A percentile compares a stretch with the other conserved stretches of the same genome.
Evolutionary conservation across 2,797 vertebrate species (phyloP).

Genomic region (Pseudomugil tenellus): DNA sequence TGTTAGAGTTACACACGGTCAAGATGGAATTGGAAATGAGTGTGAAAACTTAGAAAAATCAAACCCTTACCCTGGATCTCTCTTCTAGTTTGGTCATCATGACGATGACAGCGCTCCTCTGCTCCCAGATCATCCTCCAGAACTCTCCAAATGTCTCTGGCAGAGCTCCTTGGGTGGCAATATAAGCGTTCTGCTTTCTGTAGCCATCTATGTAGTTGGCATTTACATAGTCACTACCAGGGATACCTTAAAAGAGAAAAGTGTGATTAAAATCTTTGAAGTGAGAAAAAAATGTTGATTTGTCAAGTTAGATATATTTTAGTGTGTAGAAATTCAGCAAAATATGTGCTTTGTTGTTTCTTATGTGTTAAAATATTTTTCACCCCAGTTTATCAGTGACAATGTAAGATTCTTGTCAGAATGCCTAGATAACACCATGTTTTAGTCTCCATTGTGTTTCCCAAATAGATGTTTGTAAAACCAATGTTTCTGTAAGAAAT

Average conservation of each 20-base stretch:
- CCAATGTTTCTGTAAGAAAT: conserved; percentile 25
- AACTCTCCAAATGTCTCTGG: conserved; percentile 98
- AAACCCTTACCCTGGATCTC: conserved; percentile 90
- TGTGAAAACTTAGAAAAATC: not conserved
- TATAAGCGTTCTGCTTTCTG: conserved; percentile 98
- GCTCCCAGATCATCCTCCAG: conserved; percentile 99
- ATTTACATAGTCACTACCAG: conserved; percentile 97
- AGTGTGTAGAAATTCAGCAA: not conserved
- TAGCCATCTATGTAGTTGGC: conserved; percentile 98
- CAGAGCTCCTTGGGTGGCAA: conserved; percentile 94
- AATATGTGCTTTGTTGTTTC: not conserved
- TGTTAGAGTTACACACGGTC: not conserved
- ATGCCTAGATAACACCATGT: conserved; percentile 5
- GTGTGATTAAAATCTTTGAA: not conserved
- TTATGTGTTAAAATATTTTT: not conserved
- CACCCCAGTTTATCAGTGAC: conserved; percentile 2
- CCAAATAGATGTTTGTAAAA: conserved; percentile 14
- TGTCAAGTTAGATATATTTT: not conserved
- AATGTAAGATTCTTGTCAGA: conserved; percentile 10
- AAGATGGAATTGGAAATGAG: not conserved
- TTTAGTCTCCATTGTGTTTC: conserved; percentile 2
- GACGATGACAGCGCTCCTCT: conserved; percentile 94
- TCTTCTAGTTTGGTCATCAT: conserved; percentile 99
- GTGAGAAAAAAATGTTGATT: too few species aligned
- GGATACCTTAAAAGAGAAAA: conserved; percentile 85